A percentile compares a stretch with the other conserved stretches of the same genome.
Conservation (phyloP, 2,113 vertebrate species). For the Lasiurus borealis region DNA sequence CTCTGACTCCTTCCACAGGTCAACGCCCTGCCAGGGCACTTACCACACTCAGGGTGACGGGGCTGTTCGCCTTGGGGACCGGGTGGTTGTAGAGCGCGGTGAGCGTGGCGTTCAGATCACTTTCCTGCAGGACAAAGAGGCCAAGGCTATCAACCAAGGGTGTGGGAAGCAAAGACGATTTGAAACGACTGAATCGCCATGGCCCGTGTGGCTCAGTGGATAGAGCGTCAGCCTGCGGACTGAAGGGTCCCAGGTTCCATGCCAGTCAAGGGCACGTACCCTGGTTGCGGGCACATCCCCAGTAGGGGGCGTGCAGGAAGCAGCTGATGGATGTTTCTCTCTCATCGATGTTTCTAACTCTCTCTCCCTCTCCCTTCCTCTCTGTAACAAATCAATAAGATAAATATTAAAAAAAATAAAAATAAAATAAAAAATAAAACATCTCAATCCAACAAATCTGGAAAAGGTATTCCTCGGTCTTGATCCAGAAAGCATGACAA, state of each 20-base stretch:
- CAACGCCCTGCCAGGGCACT: constrained; percentile 80
- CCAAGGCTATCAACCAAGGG: no score
- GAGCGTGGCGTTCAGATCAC: constrained; percentile 95
- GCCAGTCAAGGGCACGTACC: no score
- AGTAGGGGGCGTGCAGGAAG: no score
- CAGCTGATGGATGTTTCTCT: no score
- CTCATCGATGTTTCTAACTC: no score
- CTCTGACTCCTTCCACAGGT: background rate
- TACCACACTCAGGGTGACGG: constrained; percentile 97
- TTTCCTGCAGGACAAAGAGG: constrained; percentile 88
- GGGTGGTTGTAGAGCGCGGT: constrained; percentile 93
- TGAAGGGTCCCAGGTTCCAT: no score
- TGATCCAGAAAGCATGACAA: background rate
- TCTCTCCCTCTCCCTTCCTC: no score
- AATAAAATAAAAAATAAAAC: background rate
- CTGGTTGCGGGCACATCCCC: no score
- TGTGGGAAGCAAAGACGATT: background rate
- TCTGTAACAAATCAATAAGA: no score
- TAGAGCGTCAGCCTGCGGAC: no score
- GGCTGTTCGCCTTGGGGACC: constrained; percentile 95
- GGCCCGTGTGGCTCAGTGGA: no score
- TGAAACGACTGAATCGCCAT: background rate
- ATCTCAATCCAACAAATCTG: background rate
- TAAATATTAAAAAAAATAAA: background rate
- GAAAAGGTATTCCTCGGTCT: background rate